Base-by-base conservation (phyloP, 1,140 invertebrate genomes). In the Drosophila murphyi region DNA sequence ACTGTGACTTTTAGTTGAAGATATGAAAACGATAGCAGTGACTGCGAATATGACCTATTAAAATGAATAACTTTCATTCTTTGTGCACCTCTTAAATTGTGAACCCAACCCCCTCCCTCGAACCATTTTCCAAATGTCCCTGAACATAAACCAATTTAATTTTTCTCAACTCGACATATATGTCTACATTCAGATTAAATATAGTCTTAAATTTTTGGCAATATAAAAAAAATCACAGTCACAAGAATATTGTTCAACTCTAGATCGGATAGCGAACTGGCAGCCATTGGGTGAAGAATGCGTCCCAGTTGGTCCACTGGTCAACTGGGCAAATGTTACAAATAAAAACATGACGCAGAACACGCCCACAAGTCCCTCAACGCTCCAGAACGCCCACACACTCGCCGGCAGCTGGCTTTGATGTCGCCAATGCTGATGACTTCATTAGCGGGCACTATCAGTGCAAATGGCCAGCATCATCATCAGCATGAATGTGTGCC, bases 381-480 rank as follows among this genome's bases (percentile, higher is more conserved):
- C 20, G 20, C 20, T 20, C 20, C 20, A 20, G 20, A 20, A 64
- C 48, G 43, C 67, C 71, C 72, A 61, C 62, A 64, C 52, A 55
- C 74, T 37, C 29, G 10, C 50, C 63, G 10, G 39, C 39, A 71
- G 20, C 77, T 64, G 60, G 60, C 76, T 87, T 87, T 82, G 82
- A 87, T 76, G 82, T 63, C 55, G 62, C 37, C 29, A 20, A 7
- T 12, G 71, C 55, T 85, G 85, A 89, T 88, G 85, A 88, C 85
- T 88, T 88, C 85, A 88, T 88, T 88, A 88, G 85, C 82, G 80
- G 80, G 74, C 78, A 89, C 85, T 88, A 89, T 88, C 85, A 85
- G 77, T 80, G 72, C 80, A 85, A 88, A 85, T 87, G 82, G 74
- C 39, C 77, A 71, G 70, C 77, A 68, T 68, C 69, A 87, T 82